Conservation (phyloP, 1,140 invertebrate genomes). For the Limonius californicus region DNA sequence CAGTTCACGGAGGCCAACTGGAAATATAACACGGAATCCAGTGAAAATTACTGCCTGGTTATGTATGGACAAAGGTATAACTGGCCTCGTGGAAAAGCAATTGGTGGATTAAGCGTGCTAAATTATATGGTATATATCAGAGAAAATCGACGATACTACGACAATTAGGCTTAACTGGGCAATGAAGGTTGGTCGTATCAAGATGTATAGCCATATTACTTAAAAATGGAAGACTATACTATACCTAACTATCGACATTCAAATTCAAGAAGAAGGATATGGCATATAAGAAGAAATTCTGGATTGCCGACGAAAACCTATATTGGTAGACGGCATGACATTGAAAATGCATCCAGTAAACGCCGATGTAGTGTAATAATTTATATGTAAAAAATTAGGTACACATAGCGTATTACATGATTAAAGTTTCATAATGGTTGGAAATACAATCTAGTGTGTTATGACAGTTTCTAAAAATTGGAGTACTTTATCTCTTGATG, state of each 20-base stretch:
- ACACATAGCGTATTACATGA: no score
- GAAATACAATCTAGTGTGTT: no score
- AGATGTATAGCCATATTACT: constrained; percentile 80
- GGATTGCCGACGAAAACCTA: no score
- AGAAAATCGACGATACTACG: constrained; percentile 69
- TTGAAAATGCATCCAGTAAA: no score
- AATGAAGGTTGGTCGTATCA: constrained; percentile 78
- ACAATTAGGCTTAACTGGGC: constrained; percentile 72
- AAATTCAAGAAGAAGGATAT: no score
- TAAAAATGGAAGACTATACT: constrained; percentile 68
- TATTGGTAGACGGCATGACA: no score
- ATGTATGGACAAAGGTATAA: constrained; percentile 56
- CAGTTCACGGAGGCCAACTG: constrained; percentile 59
- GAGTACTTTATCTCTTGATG: no score
- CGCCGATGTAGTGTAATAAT: no score
- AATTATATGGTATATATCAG: constrained; percentile 92
- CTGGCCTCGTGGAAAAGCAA: constrained; percentile 71
- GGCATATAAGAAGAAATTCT: neutral
- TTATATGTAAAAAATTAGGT: no score
- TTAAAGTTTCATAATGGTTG: no score
- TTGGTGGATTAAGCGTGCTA: constrained; percentile 80
- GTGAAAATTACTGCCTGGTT: constrained; percentile 50
- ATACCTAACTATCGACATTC: constrained; percentile 53
- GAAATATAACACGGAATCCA: constrained; percentile 58
- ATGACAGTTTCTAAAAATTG: no score